Base-by-base conservation (phyloP, 64 coral and sea anemone species). In the Porites australiensis region DNA sequence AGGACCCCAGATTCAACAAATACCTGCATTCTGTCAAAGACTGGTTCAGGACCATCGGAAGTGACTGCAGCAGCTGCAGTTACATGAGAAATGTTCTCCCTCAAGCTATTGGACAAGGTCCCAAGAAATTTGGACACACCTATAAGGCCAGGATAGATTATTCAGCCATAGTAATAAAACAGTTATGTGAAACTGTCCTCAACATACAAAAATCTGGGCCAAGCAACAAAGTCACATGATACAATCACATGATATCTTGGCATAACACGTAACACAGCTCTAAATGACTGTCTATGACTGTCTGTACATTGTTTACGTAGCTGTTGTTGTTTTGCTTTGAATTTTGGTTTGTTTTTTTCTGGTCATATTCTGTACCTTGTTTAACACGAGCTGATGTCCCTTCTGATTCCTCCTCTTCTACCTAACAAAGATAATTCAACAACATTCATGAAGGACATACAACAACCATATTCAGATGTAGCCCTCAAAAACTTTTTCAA, bases 21-120 rank as follows among this genome's bases (percentile, higher is more conserved):
- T 49, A 97, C 95, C 95, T 97, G 82, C 70, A 88, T 94, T 87
- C 92, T 97, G 53, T 97, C 95, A 94, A 97, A 97, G 55, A 97
- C 92, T 83, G 82, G 92, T 52, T 77, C 95, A 62, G 92, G 83
- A 74, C 58, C 59, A 77, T 55, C 75, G 5, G 83, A 82, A 13
- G 82, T 51, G 2, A 91, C 82, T 44, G 86, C 76, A 75, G 75
- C 89, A 70, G 81, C 55, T 27, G 86, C 74, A 50, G 92, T 88
- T 18, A 97, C 80, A 37, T 97, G 91, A n/a, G 88, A 74, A 19
- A 97, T 92, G 55, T 97, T 97, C 4, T 97, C 82, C 65, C 80
- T 91, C 54, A 97, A 80, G 58, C 92, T 88, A 47, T 74, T 82
- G 16, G 95, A 97, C 18, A 97, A 50, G 20, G 89, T 85, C 3